Base-by-base conservation (phyloP, 2,113 vertebrate genomes). In the Paramisgurnus dabryanus region DNA sequence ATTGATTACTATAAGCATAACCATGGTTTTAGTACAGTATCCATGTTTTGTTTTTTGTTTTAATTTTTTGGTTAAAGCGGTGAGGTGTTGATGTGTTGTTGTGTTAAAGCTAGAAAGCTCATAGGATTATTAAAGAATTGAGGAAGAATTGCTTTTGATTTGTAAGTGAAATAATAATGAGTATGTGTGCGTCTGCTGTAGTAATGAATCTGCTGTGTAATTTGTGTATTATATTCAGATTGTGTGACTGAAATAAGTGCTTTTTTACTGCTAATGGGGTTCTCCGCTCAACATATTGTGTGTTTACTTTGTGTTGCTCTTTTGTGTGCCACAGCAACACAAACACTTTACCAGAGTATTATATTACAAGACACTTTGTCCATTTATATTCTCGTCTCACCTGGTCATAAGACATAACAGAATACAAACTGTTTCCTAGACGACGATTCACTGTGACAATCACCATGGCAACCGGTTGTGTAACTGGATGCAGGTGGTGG, bases 381-480 rank as follows among this genome's bases (percentile, higher is more conserved):
- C 34, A 6, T 50, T 77, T 22, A 22, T 41, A 11, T 80, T 53
- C 57, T 80, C 58, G 57, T 49, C 67, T 61, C 65, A 15, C 8
- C 50, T 61, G 73, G 50, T 47, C 68, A 78, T 78, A 55, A 72
- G 82, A 61, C 67, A 55, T 73, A 80, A 77, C 82, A 80, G 27
- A 84, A 73, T 72, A 70, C 63, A 61, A 77, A 73, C 69, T 55
- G 75, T 70, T 84, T 39, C 75, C 68, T 60, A 78, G 60, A 73
- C 60, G 58, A 75, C 80, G 64, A 85, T 81, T 22, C 70, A 63
- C 58, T 79, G 13, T 81, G 78, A 85, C 78, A 55, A 58, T 85
- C 18, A 2, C 81, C 81, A 49, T 85, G 81, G 81, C 40, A 73
- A 85, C 45, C 3, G 72, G 47, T 55, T 55, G 68, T 64, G 63